Percentiles rank a stretch among this genome's conserved stretches.
phyloP scores from a whole-genome alignment of 1,140 invertebrate species.

The Cherax quadricarinatus region DNA sequence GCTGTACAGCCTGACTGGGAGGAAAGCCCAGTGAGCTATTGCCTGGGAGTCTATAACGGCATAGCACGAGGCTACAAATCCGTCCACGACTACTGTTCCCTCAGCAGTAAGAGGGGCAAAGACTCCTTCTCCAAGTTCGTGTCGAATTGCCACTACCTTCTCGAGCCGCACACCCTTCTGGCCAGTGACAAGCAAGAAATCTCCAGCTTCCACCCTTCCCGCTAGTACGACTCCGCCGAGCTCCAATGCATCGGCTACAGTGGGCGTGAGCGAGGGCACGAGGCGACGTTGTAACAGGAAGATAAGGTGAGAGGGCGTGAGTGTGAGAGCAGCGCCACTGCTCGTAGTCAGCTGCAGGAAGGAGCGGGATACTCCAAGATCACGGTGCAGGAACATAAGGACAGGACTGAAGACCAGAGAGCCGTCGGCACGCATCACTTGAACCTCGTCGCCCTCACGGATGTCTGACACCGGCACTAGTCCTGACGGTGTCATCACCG shows the following conservation, averaged over 20 bases:
- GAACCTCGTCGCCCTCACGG: conserved; percentile 87
- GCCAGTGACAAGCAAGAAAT: conserved; percentile 75
- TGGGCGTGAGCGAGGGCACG: conserved; percentile 14
- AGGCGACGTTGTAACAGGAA: conserved; percentile 27
- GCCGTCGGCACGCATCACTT: conserved; percentile 84
- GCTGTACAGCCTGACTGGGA: conserved; percentile 83
- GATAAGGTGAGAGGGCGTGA: conserved; percentile 92
- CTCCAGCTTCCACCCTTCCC: conserved; percentile 76
- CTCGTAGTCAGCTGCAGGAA: conserved; percentile 86
- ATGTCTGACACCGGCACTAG: conserved; percentile 81
- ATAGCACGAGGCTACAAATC: conserved; percentile 95
- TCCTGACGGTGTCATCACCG: conserved; percentile 80
- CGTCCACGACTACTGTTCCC: conserved; percentile 94
- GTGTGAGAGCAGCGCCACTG: conserved; percentile 83
- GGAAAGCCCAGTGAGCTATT: conserved; percentile 89
- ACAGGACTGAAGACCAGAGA: conserved; percentile 88
- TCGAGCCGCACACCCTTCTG: conserved; percentile 78
- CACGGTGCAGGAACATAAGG: conserved; percentile 92
- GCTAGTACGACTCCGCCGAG: conserved; percentile 74
- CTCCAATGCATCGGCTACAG: conserved; percentile 34
- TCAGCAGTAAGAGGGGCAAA: conserved; percentile 92
- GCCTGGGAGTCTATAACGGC: conserved; percentile 90
- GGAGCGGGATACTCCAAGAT: conserved; percentile 81
- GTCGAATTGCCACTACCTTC: conserved; percentile 81
- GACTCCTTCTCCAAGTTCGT: conserved; percentile 83